These are phyloP conservation scores for Lepidurus arcticus DNA, from an alignment of 1,140 invertebrate genomes.

Conservation along the genomic window DNA sequence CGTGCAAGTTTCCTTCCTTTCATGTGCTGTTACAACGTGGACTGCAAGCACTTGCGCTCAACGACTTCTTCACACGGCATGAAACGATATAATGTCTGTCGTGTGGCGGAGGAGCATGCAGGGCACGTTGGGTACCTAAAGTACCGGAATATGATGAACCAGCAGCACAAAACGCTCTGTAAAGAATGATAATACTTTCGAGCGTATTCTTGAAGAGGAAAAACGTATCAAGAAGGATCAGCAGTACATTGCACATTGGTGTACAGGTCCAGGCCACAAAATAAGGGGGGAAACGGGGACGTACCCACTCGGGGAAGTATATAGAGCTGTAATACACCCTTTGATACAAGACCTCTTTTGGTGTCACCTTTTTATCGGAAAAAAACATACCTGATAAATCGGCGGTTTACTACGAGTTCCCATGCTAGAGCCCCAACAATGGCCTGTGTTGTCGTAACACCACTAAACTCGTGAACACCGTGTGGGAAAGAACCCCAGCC, in stretches of 20 bases:
- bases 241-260: background rate
- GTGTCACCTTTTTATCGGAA: background rate
- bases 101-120: background rate
- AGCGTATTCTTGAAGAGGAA: background rate
- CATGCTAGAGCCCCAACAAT: background rate
- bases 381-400: constrained; percentile 4
- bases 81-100: background rate
- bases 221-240: background rate
- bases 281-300: no score
- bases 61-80: background rate
- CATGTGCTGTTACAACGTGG: background rate
- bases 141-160: constrained; percentile 15
- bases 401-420: background rate
- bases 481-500: background rate
- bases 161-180: background rate
- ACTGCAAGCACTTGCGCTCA: background rate
- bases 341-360: background rate
- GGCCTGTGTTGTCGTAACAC: background rate
- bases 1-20: background rate
- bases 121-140: constrained; percentile 13
- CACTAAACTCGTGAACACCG: background rate
- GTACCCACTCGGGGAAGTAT: background rate
- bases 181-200: background rate
- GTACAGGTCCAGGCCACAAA: background rate
- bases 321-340: background rate